phyloP scores from a whole-genome alignment of 2,797 vertebrate species.

The Neomorphus geoffroyi region DNA sequence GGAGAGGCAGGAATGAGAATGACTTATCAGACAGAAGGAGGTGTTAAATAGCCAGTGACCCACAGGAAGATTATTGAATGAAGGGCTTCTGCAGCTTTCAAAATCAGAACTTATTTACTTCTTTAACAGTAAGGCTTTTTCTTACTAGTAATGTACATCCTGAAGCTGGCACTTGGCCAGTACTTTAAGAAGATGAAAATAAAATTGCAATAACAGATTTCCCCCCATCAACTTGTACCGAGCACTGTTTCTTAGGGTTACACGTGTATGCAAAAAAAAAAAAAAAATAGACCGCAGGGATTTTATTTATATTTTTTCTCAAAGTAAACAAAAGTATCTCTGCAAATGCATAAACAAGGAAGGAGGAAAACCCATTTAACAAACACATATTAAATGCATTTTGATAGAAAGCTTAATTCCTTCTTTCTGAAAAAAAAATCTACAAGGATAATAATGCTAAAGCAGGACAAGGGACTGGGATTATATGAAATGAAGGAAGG shows the following conservation, averaged over 20 bases:
- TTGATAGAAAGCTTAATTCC: background rate
- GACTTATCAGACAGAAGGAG: background rate
- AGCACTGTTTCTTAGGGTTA: background rate
- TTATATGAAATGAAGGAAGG: constrained; percentile 23
- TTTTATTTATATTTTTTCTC: background rate
- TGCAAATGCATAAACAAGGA: background rate
- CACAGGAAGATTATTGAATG: background rate
- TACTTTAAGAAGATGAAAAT: background rate
- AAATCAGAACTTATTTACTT: background rate
- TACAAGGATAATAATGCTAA: background rate
- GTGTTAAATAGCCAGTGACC: background rate
- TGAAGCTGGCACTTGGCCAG: background rate
- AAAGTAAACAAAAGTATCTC: background rate
- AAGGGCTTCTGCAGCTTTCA: background rate
- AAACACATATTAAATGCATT: background rate
- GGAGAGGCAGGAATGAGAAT: background rate
- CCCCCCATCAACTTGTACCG: background rate
- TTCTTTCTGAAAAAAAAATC: background rate
- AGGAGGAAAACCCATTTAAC: background rate
- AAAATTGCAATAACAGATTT: background rate
- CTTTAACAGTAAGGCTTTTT: background rate
- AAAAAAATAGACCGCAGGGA: background rate
- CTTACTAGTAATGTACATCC: background rate
- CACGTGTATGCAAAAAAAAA: background rate
- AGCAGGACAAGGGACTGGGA: background rate